A percentile compares a stretch with the other conserved stretches of the same genome.
These are phyloP conservation scores for Zophobas atratus DNA, from an alignment of 1,140 invertebrate species.

Conservation along the genomic window DNA sequence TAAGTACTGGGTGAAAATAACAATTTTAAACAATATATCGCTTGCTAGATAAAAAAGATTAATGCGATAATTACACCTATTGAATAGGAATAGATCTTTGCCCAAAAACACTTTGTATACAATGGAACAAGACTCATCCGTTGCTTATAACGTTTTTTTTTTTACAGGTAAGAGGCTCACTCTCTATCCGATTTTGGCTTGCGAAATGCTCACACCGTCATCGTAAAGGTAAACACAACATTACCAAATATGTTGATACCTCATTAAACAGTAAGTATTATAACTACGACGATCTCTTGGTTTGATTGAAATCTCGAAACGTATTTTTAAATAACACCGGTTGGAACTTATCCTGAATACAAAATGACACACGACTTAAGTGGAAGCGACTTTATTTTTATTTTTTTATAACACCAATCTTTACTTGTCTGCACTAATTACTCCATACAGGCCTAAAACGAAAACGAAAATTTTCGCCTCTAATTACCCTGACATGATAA, in stretches of 20 bases:
- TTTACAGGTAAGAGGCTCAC: conserved; percentile 51
- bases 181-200: conserved; percentile 38
- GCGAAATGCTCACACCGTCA: conserved; percentile 25
- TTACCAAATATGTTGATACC: conserved; percentile 38
- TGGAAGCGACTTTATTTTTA: conserved; percentile 15
- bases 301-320: conserved; percentile 8
- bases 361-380: conserved; percentile 33
- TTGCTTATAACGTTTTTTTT: conserved; percentile 43
- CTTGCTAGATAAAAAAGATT: conserved; percentile 50
- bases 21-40: conserved; percentile 37
- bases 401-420: conserved; percentile 31
- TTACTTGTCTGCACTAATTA: conserved; percentile 31
- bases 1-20: conserved; percentile 42
- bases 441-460: background rate
- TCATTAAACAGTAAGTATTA: conserved; percentile 27
- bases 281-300: background rate
- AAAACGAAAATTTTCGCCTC: conserved; percentile 34
- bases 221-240: conserved; percentile 30
- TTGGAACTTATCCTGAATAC: conserved; percentile 13
- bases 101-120: conserved; percentile 34
- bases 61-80: conserved; percentile 45
- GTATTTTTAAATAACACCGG: conserved; percentile 15
- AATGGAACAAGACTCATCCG: conserved; percentile 36
- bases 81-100: conserved; percentile 5
- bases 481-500: conserved; percentile 30